Percentiles rank a stretch among this genome's conserved stretches.
Evolutionary conservation across 2,113 vertebrate species (phyloP).

Genomic region (Dipodomys merriami): DNA sequence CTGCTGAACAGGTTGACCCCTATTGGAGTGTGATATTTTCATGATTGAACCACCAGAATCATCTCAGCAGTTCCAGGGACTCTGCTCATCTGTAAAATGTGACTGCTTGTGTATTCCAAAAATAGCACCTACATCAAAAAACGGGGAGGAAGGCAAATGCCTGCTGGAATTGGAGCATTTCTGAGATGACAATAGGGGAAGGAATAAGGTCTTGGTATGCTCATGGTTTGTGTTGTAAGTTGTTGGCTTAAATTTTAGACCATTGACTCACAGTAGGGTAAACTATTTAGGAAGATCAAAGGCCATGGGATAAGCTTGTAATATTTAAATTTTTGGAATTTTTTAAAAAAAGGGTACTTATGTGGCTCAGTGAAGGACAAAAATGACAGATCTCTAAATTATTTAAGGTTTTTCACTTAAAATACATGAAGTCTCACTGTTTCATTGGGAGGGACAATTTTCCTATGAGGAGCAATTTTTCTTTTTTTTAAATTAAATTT

Average conservation of each 20-base stretch:
- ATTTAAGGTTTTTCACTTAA: slow-evolving; percentile 57
- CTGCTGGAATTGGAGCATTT: slow-evolving; percentile 7
- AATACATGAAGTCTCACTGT: slow-evolving; percentile 29
- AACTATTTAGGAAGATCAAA: slow-evolving; percentile 62
- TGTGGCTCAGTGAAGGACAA: not conserved
- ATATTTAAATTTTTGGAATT: slow-evolving; percentile 48
- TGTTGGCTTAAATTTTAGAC: slow-evolving; percentile 28
- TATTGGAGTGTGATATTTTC: not conserved
- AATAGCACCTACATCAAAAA: not conserved
- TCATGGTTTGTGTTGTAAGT: not conserved
- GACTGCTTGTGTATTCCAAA: not conserved
- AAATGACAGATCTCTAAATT: slow-evolving; percentile 44
- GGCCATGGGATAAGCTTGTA: not conserved
- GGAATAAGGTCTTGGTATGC: not conserved
- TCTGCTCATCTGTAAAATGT: slow-evolving; percentile 19
- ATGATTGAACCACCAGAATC: slow-evolving; percentile 20
- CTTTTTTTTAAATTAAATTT: too few relatives aligned
- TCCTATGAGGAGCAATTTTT: not conserved
- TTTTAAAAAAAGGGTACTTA: not conserved
- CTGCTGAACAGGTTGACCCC: not conserved
- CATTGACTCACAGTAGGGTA: slow-evolving; percentile 11
- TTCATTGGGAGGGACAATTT: slow-evolving; percentile 9
- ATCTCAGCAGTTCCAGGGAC: not conserved
- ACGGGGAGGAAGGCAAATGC: slow-evolving; percentile 3
- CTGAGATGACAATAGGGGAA: not conserved